These are phyloP conservation scores for Meandrina meandrites DNA, from an alignment of 92 coral and sea anemone species.

Conservation along the genomic window DNA sequence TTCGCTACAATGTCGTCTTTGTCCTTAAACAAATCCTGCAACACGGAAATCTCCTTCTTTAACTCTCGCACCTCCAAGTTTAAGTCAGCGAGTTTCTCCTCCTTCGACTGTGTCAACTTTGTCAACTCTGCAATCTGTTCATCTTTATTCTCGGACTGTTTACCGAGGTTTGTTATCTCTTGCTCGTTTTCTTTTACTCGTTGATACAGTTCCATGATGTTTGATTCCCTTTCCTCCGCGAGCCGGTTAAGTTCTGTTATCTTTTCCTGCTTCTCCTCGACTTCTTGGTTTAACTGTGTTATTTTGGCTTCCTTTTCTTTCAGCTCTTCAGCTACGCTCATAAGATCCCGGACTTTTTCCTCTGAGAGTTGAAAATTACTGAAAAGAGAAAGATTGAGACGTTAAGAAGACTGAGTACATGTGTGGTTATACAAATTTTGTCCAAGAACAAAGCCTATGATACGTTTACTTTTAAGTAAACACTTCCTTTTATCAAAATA, in stretches of 20 bases:
- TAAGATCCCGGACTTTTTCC: slow-evolving; percentile 38
- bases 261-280: slow-evolving; percentile 31
- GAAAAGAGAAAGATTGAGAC: not conserved
- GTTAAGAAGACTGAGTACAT: not conserved
- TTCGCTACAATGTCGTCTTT: slow-evolving; percentile 50
- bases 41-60: slow-evolving; percentile 40
- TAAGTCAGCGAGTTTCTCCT: slow-evolving; percentile 59
- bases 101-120: slow-evolving; percentile 36
- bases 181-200: slow-evolving; percentile 58
- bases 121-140: slow-evolving; percentile 50
- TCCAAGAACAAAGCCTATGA: too few relatives aligned
- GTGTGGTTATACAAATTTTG: too few relatives aligned
- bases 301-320: slow-evolving; percentile 19
- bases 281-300: slow-evolving; percentile 27
- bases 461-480: too few relatives aligned
- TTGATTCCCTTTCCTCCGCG: slow-evolving; percentile 43
- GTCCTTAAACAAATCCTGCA: slow-evolving; percentile 43
- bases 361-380: slow-evolving; percentile 42
- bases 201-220: slow-evolving; percentile 39
- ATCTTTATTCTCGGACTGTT: slow-evolving; percentile 46
- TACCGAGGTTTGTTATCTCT: slow-evolving; percentile 39
- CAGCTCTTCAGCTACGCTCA: slow-evolving; percentile 24
- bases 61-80: slow-evolving; percentile 38
- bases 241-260: slow-evolving; percentile 46
- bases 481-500: too few relatives aligned